phyloP scores from a whole-genome alignment of 2,888 invertebrate species.

The Cordylochernes scorpioides region DNA sequence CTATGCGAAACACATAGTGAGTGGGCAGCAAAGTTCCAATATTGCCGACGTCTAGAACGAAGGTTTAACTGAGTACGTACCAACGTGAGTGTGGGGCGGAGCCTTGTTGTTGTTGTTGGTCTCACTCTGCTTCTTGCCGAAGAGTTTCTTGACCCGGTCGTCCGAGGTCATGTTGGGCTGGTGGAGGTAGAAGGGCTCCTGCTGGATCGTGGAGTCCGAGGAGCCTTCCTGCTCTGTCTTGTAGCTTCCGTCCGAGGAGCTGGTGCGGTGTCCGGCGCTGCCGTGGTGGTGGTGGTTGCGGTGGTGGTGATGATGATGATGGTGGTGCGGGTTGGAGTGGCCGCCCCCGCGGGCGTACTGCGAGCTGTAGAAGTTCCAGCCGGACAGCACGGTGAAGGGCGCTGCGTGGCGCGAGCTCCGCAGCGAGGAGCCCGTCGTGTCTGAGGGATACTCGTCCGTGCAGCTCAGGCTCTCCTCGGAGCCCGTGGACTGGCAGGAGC shows the following conservation, averaged over 20 bases:
- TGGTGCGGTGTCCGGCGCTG: constrained; percentile 10
- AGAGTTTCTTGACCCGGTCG: constrained; percentile 54
- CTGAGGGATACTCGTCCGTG: constrained; percentile 10
- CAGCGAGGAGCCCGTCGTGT: constrained; percentile 7
- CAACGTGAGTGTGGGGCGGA: constrained; percentile 10
- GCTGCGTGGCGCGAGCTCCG: too few relatives aligned
- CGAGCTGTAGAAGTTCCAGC: constrained; percentile 10
- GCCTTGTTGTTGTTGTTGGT: too few relatives aligned
- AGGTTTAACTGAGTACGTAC: too few relatives aligned
- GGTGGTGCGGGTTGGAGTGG: constrained; percentile 8
- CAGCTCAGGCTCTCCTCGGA: constrained; percentile 11
- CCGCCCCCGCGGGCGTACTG: constrained; percentile 29
- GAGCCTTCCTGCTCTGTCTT: constrained; percentile 7
- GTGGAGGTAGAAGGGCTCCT: constrained; percentile 45
- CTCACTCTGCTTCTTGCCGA: too few relatives aligned
- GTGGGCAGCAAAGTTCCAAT: too few relatives aligned
- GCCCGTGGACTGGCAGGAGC: constrained; percentile 12
- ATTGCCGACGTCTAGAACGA: too few relatives aligned
- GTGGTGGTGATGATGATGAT: constrained; percentile 9
- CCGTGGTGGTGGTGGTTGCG: constrained; percentile 9
- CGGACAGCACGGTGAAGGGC: too few relatives aligned
- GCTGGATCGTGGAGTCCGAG: constrained; percentile 17
- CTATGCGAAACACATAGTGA: too few relatives aligned
- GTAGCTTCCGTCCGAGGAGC: constrained; percentile 24
- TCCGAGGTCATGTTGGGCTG: constrained; percentile 49